A percentile compares a stretch with the other conserved stretches of the same genome.
Evolutionary conservation across 2,797 vertebrate species (phyloP).

Genomic region (Neostethus bicornis): DNA sequence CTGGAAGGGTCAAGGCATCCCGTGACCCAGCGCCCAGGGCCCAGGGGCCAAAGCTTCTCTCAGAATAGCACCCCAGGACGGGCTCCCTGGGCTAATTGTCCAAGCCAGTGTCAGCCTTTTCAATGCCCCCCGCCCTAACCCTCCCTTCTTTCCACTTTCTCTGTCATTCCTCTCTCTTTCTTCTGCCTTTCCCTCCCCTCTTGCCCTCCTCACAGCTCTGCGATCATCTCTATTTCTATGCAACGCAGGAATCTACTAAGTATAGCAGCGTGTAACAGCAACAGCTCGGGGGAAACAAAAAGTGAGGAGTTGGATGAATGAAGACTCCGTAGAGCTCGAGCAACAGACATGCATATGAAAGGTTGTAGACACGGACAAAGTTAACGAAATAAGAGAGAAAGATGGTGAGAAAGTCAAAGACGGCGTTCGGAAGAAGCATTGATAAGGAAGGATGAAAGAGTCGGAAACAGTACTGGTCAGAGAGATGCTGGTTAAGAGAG

Average conservation of each 20-base stretch:
- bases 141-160: slow-evolving; percentile 63
- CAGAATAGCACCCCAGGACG: slow-evolving; percentile 81
- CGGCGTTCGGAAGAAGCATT: slow-evolving; percentile 19
- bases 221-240: slow-evolving; percentile 51
- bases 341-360: not conserved
- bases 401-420: slow-evolving; percentile 15
- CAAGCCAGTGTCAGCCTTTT: slow-evolving; percentile 82
- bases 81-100: slow-evolving; percentile 84
- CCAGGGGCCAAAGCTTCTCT: slow-evolving; percentile 75
- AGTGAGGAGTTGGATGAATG: not conserved
- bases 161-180: slow-evolving; percentile 68
- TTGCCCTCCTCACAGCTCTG: slow-evolving; percentile 36
- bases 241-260: slow-evolving; percentile 55
- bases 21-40: slow-evolving; percentile 78
- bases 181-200: slow-evolving; percentile 45
- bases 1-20: slow-evolving; percentile 83
- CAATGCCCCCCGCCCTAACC: slow-evolving; percentile 63
- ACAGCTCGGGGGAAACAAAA: slow-evolving; percentile 26
- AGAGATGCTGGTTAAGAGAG: slow-evolving; percentile 23
- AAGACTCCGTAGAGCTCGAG: slow-evolving; percentile 1
- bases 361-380: slow-evolving; percentile 19
- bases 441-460: slow-evolving; percentile 33
- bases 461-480: slow-evolving; percentile 21
- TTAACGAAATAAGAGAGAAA: slow-evolving; percentile 35
- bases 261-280: slow-evolving; percentile 44